These are phyloP conservation scores for Chouioia cunea DNA, from an alignment of 2,888 invertebrate species.

Conservation along the genomic window DNA sequence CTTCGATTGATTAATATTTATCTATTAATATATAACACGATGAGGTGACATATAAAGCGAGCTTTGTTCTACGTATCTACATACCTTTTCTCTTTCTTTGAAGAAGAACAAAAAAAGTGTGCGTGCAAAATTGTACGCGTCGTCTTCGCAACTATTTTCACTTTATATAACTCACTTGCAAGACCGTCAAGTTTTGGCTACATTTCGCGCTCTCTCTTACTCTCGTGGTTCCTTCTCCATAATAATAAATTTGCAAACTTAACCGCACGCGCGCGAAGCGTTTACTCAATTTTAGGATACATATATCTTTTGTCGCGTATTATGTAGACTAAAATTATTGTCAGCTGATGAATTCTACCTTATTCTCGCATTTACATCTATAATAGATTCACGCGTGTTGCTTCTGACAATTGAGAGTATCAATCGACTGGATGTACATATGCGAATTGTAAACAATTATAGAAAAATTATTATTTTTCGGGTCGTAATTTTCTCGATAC, in stretches of 20 bases:
- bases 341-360: too few species aligned
- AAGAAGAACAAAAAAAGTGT: not conserved
- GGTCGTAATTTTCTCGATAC: too few species aligned
- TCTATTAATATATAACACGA: slow-evolving; percentile 16
- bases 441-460: too few species aligned
- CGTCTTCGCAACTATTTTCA: slow-evolving; percentile 32
- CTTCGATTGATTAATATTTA: slow-evolving; percentile 10
- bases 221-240: not conserved
- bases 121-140: slow-evolving; percentile 5
- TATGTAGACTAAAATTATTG: too few species aligned
- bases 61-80: not conserved
- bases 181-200: slow-evolving; percentile 29
- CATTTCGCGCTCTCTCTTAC: slow-evolving; percentile 20
- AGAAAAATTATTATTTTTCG: too few species aligned
- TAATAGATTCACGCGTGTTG: too few species aligned
- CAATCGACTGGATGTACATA: too few species aligned
- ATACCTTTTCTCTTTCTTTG: not conserved
- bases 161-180: slow-evolving; percentile 38
- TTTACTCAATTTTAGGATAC: not conserved
- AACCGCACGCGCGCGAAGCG: not conserved
- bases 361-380: too few species aligned
- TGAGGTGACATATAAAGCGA: not conserved
- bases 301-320: too few species aligned
- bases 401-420: too few species aligned
- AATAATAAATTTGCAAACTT: slow-evolving; percentile 1